Evolutionary conservation across 2,797 vertebrate genomes (phyloP), one percentile per base, ranked within the genome.

Genomic region (Notamacropus eugenii): DNA sequence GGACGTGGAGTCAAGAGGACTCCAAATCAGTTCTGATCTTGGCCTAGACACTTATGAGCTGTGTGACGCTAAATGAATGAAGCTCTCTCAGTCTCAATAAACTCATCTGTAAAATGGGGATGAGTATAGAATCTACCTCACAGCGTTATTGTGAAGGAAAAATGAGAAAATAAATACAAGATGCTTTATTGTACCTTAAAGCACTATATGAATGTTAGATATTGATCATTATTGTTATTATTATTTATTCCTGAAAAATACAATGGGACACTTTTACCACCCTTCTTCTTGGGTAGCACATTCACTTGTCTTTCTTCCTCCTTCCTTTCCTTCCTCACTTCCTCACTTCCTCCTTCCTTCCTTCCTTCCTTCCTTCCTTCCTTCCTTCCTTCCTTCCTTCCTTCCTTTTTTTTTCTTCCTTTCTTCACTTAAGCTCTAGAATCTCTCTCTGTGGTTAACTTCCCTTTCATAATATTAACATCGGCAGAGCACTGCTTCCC

Each of bases 381-480:
- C 97, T 94, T 2, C 3, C 27, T 46, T 92, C 29, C 50, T 10
- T 93, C 14, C 29, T 90, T 34, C n/a, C 6, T 92, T 29, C 4
- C 5, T n/a, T 90, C 92, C 87, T 93, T 94, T 90, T 40, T 93
- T 97, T 98, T 98, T 98, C 98, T 98, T 98, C 97, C 98, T 98
- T 98, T 98, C 98, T 98, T 98, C 98, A 98, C 98, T 98, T 97
- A 54, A 0, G 3, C 97, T 98, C 98, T 98, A 97, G 97, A 98
- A 98, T 98, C 98, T 98, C 98, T 99, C 98, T 99, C 98, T 98
- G 98, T 98, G 98, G 98, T 98, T 98, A 98, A 98, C 98, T 98
- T 98, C 98, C 98, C 98, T 98, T 99, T 98, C 98, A 98, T 98
- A 99, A 99, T 99, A 99, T 99, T 99, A 98, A 98, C 98, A 98